Conservation (phyloP, 2,797 vertebrate genomes). For the Anniella stebbinsi region DNA sequence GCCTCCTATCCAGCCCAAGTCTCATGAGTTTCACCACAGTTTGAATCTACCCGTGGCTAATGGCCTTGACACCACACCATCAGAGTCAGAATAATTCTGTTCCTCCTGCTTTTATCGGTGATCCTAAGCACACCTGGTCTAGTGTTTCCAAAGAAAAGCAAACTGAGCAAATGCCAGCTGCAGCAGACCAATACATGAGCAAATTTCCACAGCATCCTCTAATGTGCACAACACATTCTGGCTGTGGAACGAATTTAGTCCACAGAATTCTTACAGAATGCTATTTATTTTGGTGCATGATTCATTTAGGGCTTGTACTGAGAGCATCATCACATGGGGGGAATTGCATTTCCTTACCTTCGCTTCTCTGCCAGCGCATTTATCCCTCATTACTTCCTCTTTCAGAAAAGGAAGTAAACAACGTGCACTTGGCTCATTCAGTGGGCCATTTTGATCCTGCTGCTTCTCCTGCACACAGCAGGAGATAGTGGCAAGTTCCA, state of each 20-base stretch:
- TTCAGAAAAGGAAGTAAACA: no score
- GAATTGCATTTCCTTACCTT: no score
- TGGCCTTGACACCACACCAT: not conserved
- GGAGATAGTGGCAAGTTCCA: no score
- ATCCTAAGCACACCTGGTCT: not conserved
- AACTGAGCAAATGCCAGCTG: not conserved
- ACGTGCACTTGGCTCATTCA: no score
- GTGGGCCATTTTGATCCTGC: no score
- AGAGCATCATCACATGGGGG: no score
- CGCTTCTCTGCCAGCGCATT: no score
- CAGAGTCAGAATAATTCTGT: not conserved
- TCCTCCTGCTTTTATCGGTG: not conserved
- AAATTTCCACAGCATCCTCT: not conserved
- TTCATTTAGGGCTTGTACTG: not conserved
- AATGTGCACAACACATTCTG: not conserved
- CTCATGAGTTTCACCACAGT: not conserved
- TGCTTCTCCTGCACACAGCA: no score
- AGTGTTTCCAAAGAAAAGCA: not conserved
- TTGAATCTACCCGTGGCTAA: not conserved
- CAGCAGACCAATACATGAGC: not conserved
- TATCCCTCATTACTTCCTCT: no score
- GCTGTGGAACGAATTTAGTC: not conserved
- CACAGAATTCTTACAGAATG: not conserved
- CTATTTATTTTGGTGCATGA: not conserved
- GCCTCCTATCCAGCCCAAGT: not conserved